Evolutionary conservation across 2,888 invertebrate genomes (phyloP).

Genomic region (Tanytarsus gracilentus): DNA sequence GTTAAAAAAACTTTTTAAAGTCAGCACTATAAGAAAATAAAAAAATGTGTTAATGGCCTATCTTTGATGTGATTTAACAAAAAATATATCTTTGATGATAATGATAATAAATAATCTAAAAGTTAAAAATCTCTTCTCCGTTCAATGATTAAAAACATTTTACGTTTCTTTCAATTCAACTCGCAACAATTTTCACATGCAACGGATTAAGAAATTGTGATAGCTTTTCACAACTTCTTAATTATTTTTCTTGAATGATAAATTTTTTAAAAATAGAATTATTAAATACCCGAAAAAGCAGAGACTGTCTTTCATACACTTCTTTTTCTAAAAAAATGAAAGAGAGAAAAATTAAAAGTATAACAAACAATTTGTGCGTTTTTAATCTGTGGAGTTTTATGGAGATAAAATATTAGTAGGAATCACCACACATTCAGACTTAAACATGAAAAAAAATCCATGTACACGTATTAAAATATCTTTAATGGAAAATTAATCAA

Average conservation of each 20-base stretch:
- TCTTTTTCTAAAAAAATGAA: conserved; percentile 17
- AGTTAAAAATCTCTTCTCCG: too few species aligned
- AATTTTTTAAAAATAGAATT: not conserved
- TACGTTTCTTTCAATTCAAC: too few species aligned
- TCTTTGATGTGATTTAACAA: conserved; percentile 26
- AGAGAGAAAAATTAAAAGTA: conserved; percentile 9
- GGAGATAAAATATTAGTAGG: not conserved
- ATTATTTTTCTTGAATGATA: not conserved
- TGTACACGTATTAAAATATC: not conserved
- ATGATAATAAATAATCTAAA: not conserved
- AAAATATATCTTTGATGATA: conserved; percentile 1
- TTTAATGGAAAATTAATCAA: not conserved
- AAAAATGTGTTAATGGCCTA: conserved; percentile 25
- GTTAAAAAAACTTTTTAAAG: not conserved
- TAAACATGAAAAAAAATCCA: not conserved
- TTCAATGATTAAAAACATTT: too few species aligned
- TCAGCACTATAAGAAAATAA: conserved; percentile 16
- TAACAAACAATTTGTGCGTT: not conserved
- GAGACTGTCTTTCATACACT: conserved; percentile 28
- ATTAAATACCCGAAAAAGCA: conserved; percentile 7
- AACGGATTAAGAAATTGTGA: too few species aligned
- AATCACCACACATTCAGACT: not conserved
- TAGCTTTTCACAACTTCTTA: too few species aligned
- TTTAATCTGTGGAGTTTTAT: conserved; percentile 25
- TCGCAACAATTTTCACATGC: too few species aligned